Percentiles rank a stretch among this genome's conserved stretches.
Evolutionary conservation across 1,140 invertebrate species (phyloP).

Genomic region (Anastrepha ludens): DNA sequence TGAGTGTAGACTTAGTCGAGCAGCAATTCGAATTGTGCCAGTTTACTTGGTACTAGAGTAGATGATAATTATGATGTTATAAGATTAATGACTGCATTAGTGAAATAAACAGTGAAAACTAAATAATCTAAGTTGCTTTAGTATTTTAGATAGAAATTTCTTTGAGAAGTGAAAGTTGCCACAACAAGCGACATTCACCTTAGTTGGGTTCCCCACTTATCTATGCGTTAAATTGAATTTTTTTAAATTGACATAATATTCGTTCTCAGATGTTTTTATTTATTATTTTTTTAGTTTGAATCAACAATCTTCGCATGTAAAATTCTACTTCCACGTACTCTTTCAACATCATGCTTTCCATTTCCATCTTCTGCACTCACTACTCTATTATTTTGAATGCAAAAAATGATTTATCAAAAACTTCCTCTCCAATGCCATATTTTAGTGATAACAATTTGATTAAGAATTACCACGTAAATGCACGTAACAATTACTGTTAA

Average conservation of each 20-base stretch:
- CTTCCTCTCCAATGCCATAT: slow-evolving; percentile 37
- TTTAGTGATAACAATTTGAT: slow-evolving; percentile 23
- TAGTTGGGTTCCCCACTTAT: no score
- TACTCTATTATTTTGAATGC: background rate
- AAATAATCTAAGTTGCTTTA: background rate
- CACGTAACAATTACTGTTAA: background rate
- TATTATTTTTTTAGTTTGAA: no score
- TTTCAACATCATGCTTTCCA: background rate
- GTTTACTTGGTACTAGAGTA: background rate
- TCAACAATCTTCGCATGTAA: no score
- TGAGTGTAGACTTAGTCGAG: slow-evolving; percentile 9
- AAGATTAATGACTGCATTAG: slow-evolving; percentile 5
- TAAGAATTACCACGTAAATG: background rate
- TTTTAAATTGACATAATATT: no score
- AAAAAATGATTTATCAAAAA: slow-evolving; percentile 3
- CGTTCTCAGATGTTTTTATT: no score
- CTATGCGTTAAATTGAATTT: no score
- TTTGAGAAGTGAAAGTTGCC: no score
- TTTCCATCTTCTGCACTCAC: background rate
- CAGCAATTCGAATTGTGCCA: background rate
- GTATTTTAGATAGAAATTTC: slow-evolving; percentile 1
- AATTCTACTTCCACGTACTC: no score
- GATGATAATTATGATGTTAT: background rate
- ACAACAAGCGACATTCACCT: no score
- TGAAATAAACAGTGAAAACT: background rate